These are phyloP conservation scores for Diloba caeruleocephala DNA, from an alignment of 2,888 invertebrate species.

Conservation along the genomic window DNA sequence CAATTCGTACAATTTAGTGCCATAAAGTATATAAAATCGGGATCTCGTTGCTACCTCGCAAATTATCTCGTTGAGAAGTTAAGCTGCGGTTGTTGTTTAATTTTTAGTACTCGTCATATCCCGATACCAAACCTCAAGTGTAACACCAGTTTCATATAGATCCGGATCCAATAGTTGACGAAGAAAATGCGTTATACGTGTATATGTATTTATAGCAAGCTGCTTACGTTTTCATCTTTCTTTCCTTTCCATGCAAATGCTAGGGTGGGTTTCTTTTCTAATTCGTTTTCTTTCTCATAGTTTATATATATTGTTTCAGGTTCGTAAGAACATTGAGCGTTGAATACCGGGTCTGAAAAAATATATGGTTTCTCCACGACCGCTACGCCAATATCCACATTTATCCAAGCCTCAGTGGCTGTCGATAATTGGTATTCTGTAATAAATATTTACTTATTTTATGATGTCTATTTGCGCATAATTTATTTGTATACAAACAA, in stretches of 20 bases:
- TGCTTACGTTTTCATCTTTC: constrained; percentile 11
- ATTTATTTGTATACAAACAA: too few species aligned
- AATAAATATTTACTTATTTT: background rate
- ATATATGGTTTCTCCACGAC: constrained; percentile 43
- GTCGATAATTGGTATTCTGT: constrained; percentile 30
- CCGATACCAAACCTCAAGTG: too few species aligned
- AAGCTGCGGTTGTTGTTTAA: too few species aligned
- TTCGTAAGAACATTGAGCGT: constrained; percentile 33
- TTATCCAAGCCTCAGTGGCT: constrained; percentile 15
- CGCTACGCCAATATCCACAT: constrained; percentile 47
- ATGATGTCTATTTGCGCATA: too few species aligned
- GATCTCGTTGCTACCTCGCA: too few species aligned
- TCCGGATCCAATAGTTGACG: too few species aligned
- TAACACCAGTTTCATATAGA: too few species aligned
- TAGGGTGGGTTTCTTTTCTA: constrained; percentile 3
- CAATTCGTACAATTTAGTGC: too few species aligned
- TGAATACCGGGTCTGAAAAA: constrained; percentile 38
- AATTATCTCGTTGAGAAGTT: too few species aligned
- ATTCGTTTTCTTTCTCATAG: constrained; percentile 12
- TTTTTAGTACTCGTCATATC: too few species aligned
- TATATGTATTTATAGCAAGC: background rate
- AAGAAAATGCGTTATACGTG: too few species aligned
- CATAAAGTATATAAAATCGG: too few species aligned
- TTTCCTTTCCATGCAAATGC: constrained; percentile 25
- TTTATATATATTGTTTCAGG: constrained; percentile 39